Evolutionary conservation across 2,888 invertebrate genomes (phyloP), one percentile per base, ranked within the genome.

Genomic region (Cylloceria caligata): DNA sequence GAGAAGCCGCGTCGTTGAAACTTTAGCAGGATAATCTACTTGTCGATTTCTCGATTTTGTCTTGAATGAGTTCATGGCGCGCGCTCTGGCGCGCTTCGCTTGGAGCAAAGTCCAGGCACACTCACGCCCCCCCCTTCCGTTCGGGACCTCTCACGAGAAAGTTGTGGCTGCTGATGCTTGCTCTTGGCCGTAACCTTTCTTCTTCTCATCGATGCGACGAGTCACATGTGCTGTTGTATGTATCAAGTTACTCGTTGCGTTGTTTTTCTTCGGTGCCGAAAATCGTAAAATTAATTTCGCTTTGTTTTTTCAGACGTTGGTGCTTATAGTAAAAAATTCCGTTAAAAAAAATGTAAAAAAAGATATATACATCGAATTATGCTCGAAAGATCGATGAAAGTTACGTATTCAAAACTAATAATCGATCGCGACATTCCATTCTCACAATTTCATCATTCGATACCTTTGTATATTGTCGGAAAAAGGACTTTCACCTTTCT

Each of bases 121-220:
- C 19, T 80, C 7, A 7, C 67, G 60, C 60, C 60, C 80, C 65
- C 76, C 65, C 75, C 47, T 68, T 68, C 42, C 73, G 39, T 67
- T 60, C 30, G 65, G 80, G 72, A 85, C 77, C 75, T 86, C 83
- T 84, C 84, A 86, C 84, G 90, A 89, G 91, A 91, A 91, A 91
- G 91, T 90, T 87, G 85, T 80, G 60, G 27, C 60, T 19, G 13
- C 60, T 30, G 11, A n/a, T 45, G 42, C 42, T 67, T 30, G 19
- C 82, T 81, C 27, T 74, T 80, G 87, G 67, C 87, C 87, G 88
- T 87, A 88, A 88, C 87, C 88, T 88, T 88, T 87, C 88, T 79
- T 84, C 83, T 78, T 85, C 82, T 83, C 74, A 86, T 84, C 83
- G 83, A 79, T 76, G 39, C 79, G 45, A 83, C 82, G 84, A 74